Evolutionary conservation across 2,113 vertebrate species (phyloP), one percentile per base, ranked within the genome.

Genomic region (Saguinus imperator): DNA sequence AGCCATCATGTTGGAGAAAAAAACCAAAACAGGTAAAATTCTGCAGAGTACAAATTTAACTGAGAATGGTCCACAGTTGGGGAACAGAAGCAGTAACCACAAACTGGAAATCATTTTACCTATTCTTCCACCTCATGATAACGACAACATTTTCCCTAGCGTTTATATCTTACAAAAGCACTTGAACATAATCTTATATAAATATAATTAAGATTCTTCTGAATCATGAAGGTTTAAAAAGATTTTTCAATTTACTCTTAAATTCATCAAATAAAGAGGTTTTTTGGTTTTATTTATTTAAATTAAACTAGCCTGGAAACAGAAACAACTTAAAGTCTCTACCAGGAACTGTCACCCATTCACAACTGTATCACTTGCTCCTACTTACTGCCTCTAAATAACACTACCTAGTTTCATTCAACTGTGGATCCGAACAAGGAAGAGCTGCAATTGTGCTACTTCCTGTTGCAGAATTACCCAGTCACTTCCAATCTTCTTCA

Each of bases 281-380:
- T 83, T 61, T 89, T 40, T n/a, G 45, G 27, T 58, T 96, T 66
- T 92, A 16, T 90, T 91, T 94, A 68, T 96, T 95, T 94, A 82
- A 91, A 89, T 52, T 79, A 92, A 87, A 94, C 35, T 29, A 95
- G 32, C 70, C 61, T 89, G 35, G 50, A 87, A n/a, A 75, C 55
- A 81, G 84, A 93, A 91, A 81, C 75, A 81, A 55, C 76, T 83
- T 25, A 66, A 81, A 91, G 52, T 85, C 70, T 89, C 94, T 57
- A n/a, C 17, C 0, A 4, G 88, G 75, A 82, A 80, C 0, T 20
- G 16, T 55, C 70, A 89, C 70, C 50, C 77, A 77, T 8, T 87
- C 66, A 55, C 17, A 25, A 57, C 43, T 40, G 6, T 20, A 66
- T 81, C 43, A 58, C 23, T 48, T 66, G 68, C 23, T 97, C 55